phyloP scores from a whole-genome alignment of 1,140 invertebrate genomes.

The Sitodiplosis mosellana region DNA sequence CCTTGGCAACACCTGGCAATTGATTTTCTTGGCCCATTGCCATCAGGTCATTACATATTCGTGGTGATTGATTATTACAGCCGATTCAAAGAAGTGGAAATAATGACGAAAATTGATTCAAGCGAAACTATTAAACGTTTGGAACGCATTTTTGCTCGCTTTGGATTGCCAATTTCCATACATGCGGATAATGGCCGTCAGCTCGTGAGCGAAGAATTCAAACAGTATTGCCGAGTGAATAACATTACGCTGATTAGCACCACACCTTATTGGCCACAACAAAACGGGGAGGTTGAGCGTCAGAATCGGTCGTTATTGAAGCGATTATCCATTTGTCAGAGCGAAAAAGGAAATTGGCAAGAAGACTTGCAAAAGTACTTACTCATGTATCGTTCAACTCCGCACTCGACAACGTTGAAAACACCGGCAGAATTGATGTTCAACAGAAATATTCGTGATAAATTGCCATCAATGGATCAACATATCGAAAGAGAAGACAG shows the following conservation, averaged over 20 bases:
- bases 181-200: conserved; percentile 12
- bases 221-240: too few relatives aligned
- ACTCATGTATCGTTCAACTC: conserved; percentile 18
- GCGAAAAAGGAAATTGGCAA: too few relatives aligned
- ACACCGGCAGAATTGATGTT: conserved; percentile 21
- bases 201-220: too few relatives aligned
- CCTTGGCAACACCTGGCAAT: conserved; percentile 13
- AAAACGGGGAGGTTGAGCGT: conserved; percentile 20
- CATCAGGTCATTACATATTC: conserved; percentile 10
- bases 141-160: too few relatives aligned
- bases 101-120: conserved; percentile 10
- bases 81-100: too few relatives aligned
- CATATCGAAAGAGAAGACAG: neutral
- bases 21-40: conserved; percentile 13
- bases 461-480: conserved; percentile 2
- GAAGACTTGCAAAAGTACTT: conserved; percentile 13
- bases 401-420: conserved; percentile 17
- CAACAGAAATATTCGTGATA: too few relatives aligned
- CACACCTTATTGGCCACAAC: conserved; percentile 15
- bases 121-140: conserved; percentile 3
- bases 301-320: too few relatives aligned
- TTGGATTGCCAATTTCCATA: neutral
- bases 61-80: conserved; percentile 12
- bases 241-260: conserved; percentile 12
- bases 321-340: too few relatives aligned